Conservation (phyloP, 2,113 vertebrate species). For the Gymnobelideus leadbeateri region DNA sequence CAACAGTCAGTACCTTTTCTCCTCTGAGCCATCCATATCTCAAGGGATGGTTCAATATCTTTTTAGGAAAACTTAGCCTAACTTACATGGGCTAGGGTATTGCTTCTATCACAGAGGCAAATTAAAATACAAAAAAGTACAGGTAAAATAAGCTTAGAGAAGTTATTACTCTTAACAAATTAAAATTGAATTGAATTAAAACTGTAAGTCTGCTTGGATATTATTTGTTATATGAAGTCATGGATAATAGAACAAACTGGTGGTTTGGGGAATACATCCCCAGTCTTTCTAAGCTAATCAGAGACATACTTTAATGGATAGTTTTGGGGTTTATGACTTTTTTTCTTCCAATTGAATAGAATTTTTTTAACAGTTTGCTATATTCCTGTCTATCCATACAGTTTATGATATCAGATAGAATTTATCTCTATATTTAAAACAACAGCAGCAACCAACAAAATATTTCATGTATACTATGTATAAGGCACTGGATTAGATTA, state of each 20-base stretch:
- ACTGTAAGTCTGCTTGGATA: background rate
- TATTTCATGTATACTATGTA: background rate
- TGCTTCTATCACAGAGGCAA: background rate
- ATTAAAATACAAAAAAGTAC: background rate
- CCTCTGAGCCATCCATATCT: background rate
- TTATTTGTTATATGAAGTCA: background rate
- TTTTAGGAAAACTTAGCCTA: background rate
- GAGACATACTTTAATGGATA: background rate
- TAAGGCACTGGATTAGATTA: background rate
- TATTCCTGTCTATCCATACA: background rate
- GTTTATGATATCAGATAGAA: too few relatives aligned
- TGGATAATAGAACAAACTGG: background rate
- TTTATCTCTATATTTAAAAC: background rate
- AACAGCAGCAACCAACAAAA: background rate
- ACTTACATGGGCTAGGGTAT: background rate
- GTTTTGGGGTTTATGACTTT: background rate
- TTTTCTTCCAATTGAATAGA: too few relatives aligned
- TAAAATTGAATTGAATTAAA: background rate
- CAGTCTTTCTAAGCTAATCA: background rate
- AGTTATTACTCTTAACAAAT: background rate
- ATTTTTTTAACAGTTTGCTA: too few relatives aligned
- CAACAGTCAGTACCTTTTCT: background rate
- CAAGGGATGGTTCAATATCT: background rate
- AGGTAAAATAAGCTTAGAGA: background rate
- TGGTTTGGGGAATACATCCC: background rate